A percentile compares a stretch with the other conserved stretches of the same genome.
These are phyloP conservation scores for Hoplodrina blanda DNA, from an alignment of 2,888 invertebrate species.

Conservation along the genomic window DNA sequence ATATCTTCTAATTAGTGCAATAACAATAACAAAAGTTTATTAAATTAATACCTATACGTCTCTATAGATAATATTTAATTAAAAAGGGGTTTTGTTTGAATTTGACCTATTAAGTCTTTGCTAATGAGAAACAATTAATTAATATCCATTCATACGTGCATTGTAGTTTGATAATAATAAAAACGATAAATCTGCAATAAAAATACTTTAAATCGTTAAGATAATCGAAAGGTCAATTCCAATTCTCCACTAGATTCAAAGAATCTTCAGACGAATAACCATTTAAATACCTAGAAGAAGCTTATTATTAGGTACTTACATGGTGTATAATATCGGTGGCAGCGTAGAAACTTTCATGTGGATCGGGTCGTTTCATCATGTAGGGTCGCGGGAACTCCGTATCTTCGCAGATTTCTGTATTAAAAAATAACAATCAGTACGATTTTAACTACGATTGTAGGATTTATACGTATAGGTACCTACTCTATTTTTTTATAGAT, in stretches of 20 bases:
- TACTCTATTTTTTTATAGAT: too few relatives aligned
- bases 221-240: too few relatives aligned
- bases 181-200: not conserved
- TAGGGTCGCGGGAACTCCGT: conserved; percentile 86
- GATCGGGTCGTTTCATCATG: conserved; percentile 88
- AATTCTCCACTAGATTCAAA: not conserved
- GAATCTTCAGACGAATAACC: not conserved
- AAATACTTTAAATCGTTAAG: not conserved
- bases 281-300: not conserved
- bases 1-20: too few relatives aligned
- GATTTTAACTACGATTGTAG: not conserved
- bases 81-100: too few relatives aligned
- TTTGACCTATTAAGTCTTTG: too few relatives aligned
- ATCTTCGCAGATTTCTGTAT: conserved; percentile 86
- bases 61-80: not conserved
- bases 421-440: conserved; percentile 46
- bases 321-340: conserved; percentile 94
- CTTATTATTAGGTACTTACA: conserved; percentile 74
- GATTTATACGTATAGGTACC: too few relatives aligned
- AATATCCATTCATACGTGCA: too few relatives aligned
- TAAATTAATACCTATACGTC: too few relatives aligned
- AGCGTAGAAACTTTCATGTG: conserved; percentile 93
- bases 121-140: too few relatives aligned
- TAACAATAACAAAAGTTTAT: too few relatives aligned
- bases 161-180: too few relatives aligned